Base-by-base conservation (phyloP, 2,888 invertebrate genomes). In the Acrobasis repandana region DNA sequence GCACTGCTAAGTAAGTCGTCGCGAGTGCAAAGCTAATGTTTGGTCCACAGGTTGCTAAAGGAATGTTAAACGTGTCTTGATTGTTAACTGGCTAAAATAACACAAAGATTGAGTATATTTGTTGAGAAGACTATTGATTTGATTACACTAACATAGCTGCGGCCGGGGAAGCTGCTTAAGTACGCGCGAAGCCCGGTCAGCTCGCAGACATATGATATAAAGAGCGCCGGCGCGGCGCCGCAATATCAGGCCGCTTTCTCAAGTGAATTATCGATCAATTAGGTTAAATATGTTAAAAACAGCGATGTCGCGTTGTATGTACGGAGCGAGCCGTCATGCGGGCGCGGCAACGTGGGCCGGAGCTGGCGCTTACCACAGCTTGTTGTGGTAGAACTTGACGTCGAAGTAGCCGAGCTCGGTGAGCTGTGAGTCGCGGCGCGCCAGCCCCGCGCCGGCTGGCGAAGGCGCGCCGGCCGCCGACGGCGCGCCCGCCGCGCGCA, bases 351-450 rank as follows among this genome's bases (percentile, higher is more conserved):
- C 43, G 28, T 8, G 28, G 54, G 3, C 38, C 33, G 20, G 46
- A 5, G 28, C 28, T 9, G n/a, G 20, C 18, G 34, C 64, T 65
- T 95, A 96, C 96, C 96, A 96, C 72, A 96, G 90, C 72, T 94
- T 95, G 74, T 95, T 96, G 84, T 96, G 96, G 83, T 95, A 95
- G 85, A 95, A 96, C 79, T 96, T 96, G 50, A 96, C 92, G 86
- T 96, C 96, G 71, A 96, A 93, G 82, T 94, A 95, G 50, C 95
- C 95, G 74, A 94, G 93, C 56, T 94, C 94, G 18, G 95, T 95
- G 63, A 92, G 84, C 56, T 93, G 93, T 9, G 92, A 80, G 66
- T 77, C 82, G 38, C 83, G 83, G 36, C 82, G 83, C 2, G 76
- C 68, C 1, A 61, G 34, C 0, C 70, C 62, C 0, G 73, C 73